Conservation (phyloP, 1,140 invertebrate species). For the Melitaea cinxia region DNA sequence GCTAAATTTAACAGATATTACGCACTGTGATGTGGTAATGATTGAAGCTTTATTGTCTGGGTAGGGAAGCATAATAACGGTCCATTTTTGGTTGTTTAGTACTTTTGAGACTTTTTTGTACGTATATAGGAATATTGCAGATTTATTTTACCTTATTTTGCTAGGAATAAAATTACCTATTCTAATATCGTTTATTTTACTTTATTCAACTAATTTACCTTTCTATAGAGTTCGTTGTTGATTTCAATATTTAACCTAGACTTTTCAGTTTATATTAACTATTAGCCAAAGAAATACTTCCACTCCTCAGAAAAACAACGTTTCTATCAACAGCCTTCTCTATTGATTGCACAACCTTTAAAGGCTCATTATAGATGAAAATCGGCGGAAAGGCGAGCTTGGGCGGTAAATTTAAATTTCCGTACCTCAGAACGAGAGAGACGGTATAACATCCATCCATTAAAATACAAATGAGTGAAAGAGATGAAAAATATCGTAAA, state of each 20-base stretch:
- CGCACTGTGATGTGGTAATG: background rate
- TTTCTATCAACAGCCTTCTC: slow-evolving; percentile 26
- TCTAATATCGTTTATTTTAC: too few species aligned
- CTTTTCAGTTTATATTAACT: too few species aligned
- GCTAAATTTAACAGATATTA: slow-evolving; percentile 2
- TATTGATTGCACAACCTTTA: slow-evolving; percentile 76
- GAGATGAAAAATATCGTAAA: slow-evolving; percentile 54
- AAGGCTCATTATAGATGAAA: slow-evolving; percentile 76
- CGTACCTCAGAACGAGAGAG: slow-evolving; percentile 61
- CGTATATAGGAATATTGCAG: too few species aligned
- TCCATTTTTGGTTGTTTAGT: too few species aligned
- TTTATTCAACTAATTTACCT: too few species aligned
- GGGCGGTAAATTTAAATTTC: slow-evolving; percentile 77
- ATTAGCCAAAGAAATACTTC: background rate
- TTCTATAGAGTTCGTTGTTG: too few species aligned
- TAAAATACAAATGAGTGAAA: slow-evolving; percentile 16
- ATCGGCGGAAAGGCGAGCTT: slow-evolving; percentile 76
- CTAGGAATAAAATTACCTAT: too few species aligned
- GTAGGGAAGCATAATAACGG: too few species aligned
- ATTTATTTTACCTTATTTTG: too few species aligned
- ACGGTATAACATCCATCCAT: slow-evolving; percentile 18
- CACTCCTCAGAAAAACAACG: background rate
- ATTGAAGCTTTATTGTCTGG: background rate
- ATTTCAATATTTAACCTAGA: too few species aligned
- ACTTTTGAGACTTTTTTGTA: too few species aligned